These are phyloP conservation scores for Nycticebus coucang DNA, from an alignment of 2,113 vertebrate genomes.

Conservation along the genomic window DNA sequence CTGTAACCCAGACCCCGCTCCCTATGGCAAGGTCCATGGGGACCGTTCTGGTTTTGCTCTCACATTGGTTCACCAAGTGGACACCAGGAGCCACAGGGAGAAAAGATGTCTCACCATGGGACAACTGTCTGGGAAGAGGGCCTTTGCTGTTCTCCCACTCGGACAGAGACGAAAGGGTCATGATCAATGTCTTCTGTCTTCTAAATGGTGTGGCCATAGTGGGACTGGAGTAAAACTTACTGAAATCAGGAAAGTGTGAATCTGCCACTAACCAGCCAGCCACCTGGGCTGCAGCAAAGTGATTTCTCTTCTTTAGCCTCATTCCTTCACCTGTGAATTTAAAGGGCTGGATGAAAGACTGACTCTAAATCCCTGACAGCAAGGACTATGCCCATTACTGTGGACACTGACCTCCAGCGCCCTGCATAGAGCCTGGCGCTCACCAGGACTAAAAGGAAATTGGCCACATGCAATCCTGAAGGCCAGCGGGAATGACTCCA, in stretches of 20 bases:
- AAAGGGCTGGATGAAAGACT: background rate
- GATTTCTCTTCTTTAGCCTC: background rate
- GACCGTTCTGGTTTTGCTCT: background rate
- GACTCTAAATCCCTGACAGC: no score
- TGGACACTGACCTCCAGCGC: background rate
- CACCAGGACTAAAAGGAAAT: background rate
- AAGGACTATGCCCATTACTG: background rate
- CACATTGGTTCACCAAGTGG: background rate
- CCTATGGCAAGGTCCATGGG: background rate
- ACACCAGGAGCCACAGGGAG: background rate
- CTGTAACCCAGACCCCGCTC: background rate
- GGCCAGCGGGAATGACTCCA: background rate
- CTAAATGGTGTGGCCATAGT: fast-evolving
- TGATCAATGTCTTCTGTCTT: background rate
- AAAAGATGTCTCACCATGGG: background rate
- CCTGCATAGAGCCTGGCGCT: background rate
- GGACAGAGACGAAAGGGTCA: background rate
- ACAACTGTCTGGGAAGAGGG: background rate
- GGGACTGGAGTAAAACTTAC: background rate
- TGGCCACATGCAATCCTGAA: background rate
- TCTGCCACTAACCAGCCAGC: background rate
- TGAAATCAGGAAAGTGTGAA: background rate
- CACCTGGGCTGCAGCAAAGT: background rate
- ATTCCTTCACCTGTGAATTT: background rate
- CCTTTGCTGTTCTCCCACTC: background rate